Conservation (phyloP, 2,113 vertebrate genomes). For the Solea solea region DNA sequence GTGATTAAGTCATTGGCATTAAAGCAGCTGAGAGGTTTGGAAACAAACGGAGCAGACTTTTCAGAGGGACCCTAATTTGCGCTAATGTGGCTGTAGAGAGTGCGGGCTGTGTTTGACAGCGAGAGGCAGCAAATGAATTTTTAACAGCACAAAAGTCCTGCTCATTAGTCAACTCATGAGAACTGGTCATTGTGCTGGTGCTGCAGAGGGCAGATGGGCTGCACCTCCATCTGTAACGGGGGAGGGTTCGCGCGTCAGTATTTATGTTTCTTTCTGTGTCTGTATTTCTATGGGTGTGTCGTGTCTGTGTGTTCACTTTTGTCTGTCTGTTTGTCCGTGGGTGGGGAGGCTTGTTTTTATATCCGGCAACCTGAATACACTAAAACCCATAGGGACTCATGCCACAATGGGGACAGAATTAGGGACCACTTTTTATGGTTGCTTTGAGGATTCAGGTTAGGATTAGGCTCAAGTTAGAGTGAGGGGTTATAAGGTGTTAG, state of each 20-base stretch:
- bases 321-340: slow-evolving; percentile 6
- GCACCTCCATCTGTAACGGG: slow-evolving; percentile 50
- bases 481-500: no score
- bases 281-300: slow-evolving; percentile 8
- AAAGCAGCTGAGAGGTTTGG: slow-evolving; percentile 1
- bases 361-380: background rate
- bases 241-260: slow-evolving; percentile 35
- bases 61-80: slow-evolving; percentile 7
- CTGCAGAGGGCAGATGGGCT: slow-evolving; percentile 76
- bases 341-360: background rate
- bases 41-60: slow-evolving; percentile 26
- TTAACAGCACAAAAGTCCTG: slow-evolving; percentile 49
- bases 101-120: slow-evolving; percentile 35
- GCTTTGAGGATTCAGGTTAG: no score
- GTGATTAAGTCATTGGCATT: slow-evolving; percentile 47
- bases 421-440: no score
- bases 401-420: no score
- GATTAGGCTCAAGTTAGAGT: no score
- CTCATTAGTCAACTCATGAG: slow-evolving; percentile 56
- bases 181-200: slow-evolving; percentile 64
- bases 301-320: slow-evolving; percentile 21
- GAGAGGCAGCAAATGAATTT: slow-evolving; percentile 57
- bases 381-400: background rate
- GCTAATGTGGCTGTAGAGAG: slow-evolving; percentile 8
- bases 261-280: slow-evolving; percentile 37